Percentiles rank a stretch among this genome's conserved stretches.
Conservation (phyloP, 2,113 vertebrate species). For the Formicarius rufipectus region DNA sequence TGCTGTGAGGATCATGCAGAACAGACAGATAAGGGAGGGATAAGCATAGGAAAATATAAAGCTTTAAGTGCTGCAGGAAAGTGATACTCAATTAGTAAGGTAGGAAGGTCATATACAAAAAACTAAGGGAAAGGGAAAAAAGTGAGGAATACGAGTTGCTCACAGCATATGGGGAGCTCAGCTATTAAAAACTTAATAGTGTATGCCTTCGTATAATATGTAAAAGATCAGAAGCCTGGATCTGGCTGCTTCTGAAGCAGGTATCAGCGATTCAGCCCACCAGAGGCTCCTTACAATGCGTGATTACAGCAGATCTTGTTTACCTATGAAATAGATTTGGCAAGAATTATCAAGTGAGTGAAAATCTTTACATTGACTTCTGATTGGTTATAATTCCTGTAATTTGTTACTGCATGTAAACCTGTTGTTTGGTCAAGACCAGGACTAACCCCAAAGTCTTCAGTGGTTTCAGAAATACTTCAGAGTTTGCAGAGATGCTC, state of each 20-base stretch:
- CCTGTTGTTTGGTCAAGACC: neutral
- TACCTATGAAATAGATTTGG: neutral
- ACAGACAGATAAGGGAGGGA: neutral
- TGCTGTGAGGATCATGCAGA: fast-evolving
- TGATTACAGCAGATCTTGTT: neutral
- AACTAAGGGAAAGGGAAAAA: neutral
- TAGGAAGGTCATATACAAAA: neutral
- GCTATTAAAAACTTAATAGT: neutral
- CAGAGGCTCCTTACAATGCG: neutral
- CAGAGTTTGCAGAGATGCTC: neutral
- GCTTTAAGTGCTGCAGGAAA: neutral
- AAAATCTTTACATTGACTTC: neutral
- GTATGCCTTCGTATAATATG: neutral
- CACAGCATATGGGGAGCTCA: neutral
- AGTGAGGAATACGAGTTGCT: neutral
- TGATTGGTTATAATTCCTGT: neutral
- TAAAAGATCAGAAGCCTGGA: neutral
- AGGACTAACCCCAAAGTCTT: neutral
- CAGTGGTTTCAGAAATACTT: neutral
- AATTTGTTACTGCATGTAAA: neutral
- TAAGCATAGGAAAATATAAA: neutral
- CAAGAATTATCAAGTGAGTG: neutral
- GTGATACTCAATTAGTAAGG: neutral
- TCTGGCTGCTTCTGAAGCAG: neutral
- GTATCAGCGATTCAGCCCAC: neutral